Percentiles rank a stretch among this genome's conserved stretches.
Evolutionary conservation across 2,888 invertebrate species (phyloP).

Genomic region (Dendrolimus pini): DNA sequence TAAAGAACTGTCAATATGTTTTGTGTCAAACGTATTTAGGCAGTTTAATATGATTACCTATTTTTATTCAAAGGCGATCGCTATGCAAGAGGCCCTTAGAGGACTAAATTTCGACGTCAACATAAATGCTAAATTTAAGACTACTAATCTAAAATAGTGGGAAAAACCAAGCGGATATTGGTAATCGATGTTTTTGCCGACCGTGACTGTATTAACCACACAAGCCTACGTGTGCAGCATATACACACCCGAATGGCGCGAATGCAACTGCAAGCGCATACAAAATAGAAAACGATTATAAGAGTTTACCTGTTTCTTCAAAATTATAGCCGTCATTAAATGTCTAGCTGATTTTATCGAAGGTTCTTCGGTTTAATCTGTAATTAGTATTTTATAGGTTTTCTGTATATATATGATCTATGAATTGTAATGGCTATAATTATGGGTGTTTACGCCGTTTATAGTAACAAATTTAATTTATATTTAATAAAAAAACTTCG

Average conservation of each 20-base stretch:
- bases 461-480: too few relatives aligned
- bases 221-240: neutral
- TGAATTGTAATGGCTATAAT: too few relatives aligned
- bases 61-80: too few relatives aligned
- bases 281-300: neutral
- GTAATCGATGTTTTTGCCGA: neutral
- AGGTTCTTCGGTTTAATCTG: neutral
- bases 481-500: too few relatives aligned
- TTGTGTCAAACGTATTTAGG: too few relatives aligned
- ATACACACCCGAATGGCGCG: neutral
- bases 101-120: too few relatives aligned
- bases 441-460: too few relatives aligned
- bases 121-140: too few relatives aligned
- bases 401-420: too few relatives aligned
- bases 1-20: too few relatives aligned
- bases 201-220: neutral
- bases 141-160: neutral
- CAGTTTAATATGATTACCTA: too few relatives aligned
- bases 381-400: neutral
- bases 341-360: neutral
- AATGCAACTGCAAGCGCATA: neutral
- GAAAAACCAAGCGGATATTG: neutral
- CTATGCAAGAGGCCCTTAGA: too few relatives aligned
- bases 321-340: neutral
- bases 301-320: neutral